Percentiles rank a stretch among this genome's conserved stretches.
phyloP scores from a whole-genome alignment of 2,888 invertebrate genomes.

The Leuctra nigra region DNA sequence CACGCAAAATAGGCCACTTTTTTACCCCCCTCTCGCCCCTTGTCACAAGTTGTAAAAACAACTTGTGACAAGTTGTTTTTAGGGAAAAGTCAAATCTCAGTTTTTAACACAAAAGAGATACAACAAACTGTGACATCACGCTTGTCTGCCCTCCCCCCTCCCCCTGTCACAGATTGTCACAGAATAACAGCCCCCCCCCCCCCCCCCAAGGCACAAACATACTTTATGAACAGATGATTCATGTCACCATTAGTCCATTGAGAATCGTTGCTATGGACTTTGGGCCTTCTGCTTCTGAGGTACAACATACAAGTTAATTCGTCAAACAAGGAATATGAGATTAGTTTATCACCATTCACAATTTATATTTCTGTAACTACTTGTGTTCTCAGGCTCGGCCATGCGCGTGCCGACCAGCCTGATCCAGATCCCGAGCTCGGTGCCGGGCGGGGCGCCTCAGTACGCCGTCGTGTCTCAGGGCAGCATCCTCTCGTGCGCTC shows the following conservation, averaged over 20 bases:
- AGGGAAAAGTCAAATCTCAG: no score
- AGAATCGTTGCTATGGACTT: background rate
- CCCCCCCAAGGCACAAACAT: no score
- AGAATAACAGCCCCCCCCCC: no score
- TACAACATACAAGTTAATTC: background rate
- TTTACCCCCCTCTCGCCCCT: no score
- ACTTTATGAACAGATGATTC: no score
- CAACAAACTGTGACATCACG: no score
- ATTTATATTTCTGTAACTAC: background rate
- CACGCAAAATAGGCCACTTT: no score
- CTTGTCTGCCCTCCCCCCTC: no score
- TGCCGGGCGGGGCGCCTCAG: conserved; percentile 41
- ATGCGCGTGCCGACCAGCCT: conserved; percentile 44
- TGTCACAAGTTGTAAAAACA: no score
- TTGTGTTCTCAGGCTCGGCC: conserved; percentile 38
- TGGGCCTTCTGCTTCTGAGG: background rate
- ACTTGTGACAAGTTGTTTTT: no score
- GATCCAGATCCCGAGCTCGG: conserved; percentile 44
- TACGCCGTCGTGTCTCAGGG: conserved; percentile 47
- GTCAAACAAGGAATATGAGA: background rate
- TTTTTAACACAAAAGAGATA: no score
- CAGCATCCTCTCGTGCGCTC: conserved; percentile 40
- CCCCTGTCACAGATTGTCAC: no score
- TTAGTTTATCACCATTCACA: background rate
- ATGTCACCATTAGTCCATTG: background rate